phyloP scores from a whole-genome alignment of 2,113 vertebrate species.

The Procavia capensis region DNA sequence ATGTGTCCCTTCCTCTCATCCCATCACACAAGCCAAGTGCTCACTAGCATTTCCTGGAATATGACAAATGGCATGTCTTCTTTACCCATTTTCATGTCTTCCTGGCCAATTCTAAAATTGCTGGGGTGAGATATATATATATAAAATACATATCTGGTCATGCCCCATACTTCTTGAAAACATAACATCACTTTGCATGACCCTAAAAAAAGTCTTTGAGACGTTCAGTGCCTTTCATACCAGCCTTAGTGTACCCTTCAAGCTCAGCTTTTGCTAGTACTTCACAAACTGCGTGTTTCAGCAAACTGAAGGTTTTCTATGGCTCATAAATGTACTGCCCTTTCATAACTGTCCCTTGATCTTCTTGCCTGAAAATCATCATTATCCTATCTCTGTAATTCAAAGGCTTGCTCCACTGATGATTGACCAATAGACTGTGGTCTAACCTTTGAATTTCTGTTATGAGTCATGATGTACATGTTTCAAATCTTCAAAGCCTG shows the following conservation, averaged over 20 bases:
- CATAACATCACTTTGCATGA: neutral
- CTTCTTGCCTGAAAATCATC: neutral
- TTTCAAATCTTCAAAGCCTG: neutral
- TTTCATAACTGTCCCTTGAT: neutral
- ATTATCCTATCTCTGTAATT: neutral
- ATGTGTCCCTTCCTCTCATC: neutral
- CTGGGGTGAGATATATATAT: neutral
- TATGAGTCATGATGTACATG: neutral
- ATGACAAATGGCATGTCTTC: neutral
- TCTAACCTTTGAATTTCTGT: neutral
- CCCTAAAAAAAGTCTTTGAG: neutral
- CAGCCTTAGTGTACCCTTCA: neutral
- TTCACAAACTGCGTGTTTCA: neutral
- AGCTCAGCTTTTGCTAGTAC: neutral
- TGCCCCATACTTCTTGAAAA: neutral
- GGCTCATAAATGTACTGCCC: neutral
- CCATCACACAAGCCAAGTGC: neutral
- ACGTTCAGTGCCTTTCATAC: neutral
- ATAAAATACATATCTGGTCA: neutral
- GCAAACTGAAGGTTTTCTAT: neutral
- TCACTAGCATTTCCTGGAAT: neutral
- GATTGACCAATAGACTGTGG: neutral
- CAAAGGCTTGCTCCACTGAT: neutral
- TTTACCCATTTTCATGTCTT: neutral
- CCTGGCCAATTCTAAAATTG: neutral